phyloP scores from a whole-genome alignment of 2,797 vertebrate genomes.

The Otolemur crassicaudatus region DNA sequence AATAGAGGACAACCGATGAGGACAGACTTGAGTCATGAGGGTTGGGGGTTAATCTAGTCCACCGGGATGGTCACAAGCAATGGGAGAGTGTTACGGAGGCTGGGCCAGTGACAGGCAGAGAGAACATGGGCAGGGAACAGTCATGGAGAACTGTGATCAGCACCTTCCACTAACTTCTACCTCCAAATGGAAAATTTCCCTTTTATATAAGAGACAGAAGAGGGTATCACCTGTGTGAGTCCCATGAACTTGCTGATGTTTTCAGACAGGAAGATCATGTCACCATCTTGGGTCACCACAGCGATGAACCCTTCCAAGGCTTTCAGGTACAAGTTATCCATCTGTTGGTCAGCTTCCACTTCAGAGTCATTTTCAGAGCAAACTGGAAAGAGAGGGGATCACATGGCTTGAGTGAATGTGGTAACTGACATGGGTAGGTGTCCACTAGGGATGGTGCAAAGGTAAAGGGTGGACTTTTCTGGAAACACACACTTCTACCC shows the following conservation, averaged over 20 bases:
- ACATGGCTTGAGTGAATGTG: background rate
- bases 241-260: conserved; percentile 99
- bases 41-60: too few relatives aligned
- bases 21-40: background rate
- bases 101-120: background rate
- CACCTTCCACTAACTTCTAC: background rate
- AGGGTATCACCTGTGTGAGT: conserved; percentile 95
- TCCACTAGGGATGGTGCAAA: background rate
- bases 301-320: conserved; percentile 98
- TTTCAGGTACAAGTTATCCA: conserved; percentile 97
- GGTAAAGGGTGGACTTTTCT: background rate
- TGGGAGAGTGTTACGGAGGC: background rate
- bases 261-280: conserved; percentile 98
- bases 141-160: background rate
- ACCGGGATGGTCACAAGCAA: background rate
- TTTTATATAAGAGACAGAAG: background rate
- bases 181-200: background rate
- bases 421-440: too few relatives aligned
- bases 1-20: background rate
- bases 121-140: background rate
- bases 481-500: background rate
- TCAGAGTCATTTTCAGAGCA: conserved; percentile 87
- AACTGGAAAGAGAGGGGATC: conserved; percentile 83
- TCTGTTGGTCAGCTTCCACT: conserved; percentile 90
- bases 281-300: conserved; percentile 97